Conservation (phyloP, 2,113 vertebrate species). For the Myotis yumanensis region DNA sequence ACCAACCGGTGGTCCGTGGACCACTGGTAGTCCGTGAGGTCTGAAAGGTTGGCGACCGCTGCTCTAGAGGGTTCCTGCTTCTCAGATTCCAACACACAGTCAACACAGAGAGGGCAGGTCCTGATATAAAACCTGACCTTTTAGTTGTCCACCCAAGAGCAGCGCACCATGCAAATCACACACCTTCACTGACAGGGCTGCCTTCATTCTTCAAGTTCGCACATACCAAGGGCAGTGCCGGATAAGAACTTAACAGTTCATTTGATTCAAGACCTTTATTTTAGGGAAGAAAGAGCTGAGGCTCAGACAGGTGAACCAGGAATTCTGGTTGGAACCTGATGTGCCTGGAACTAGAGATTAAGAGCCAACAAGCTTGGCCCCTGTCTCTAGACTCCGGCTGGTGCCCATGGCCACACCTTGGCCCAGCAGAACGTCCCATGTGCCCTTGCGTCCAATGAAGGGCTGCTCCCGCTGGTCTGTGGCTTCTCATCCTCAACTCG, state of each 20-base stretch:
- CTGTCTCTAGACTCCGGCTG: background rate
- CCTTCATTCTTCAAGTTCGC: background rate
- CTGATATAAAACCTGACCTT: slow-evolving; percentile 32
- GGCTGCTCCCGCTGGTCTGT: background rate
- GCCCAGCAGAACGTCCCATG: background rate
- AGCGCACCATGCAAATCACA: background rate
- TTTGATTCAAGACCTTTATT: background rate
- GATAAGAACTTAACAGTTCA: background rate
- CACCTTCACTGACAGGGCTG: background rate
- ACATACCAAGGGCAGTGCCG: background rate
- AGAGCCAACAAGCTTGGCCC: background rate
- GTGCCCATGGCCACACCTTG: background rate
- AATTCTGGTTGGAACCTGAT: background rate
- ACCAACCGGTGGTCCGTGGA: no score
- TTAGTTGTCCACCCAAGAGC: background rate
- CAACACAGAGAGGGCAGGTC: background rate
- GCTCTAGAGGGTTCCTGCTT: background rate
- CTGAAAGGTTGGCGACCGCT: no score
- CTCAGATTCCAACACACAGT: background rate
- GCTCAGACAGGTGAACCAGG: background rate
- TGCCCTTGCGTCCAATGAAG: background rate
- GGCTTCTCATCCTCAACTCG: background rate
- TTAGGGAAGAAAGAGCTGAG: background rate
- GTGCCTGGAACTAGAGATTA: accelerated
- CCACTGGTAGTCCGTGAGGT: no score